phyloP scores from a whole-genome alignment of 2,888 invertebrate species.

The Atherix ibis region DNA sequence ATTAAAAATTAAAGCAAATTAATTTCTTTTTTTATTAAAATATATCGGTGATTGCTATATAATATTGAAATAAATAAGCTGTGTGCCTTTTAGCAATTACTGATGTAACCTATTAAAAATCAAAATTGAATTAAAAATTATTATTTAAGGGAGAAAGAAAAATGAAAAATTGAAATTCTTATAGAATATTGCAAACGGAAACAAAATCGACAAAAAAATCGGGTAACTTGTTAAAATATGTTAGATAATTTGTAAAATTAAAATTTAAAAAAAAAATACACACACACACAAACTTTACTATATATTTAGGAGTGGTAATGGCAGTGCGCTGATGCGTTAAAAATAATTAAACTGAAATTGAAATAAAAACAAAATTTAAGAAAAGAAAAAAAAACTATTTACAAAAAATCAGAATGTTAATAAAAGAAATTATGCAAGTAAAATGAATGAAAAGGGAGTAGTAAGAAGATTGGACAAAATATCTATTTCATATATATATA shows the following conservation, averaged over 20 bases:
- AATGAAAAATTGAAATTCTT: neutral
- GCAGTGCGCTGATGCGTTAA: too few species aligned
- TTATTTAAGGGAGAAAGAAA: too few species aligned
- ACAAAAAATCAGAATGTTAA: neutral
- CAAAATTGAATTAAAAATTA: too few species aligned
- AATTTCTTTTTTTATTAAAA: too few species aligned
- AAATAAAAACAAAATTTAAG: neutral
- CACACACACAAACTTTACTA: neutral
- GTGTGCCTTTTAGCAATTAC: slow-evolving; percentile 73
- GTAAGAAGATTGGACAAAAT: too few species aligned
- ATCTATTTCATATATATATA: neutral
- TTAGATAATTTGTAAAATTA: too few species aligned
- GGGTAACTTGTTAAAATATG: too few species aligned
- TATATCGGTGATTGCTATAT: slow-evolving; percentile 25
- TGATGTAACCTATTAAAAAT: slow-evolving; percentile 23
- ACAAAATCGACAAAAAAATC: too few species aligned
- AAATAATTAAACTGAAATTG: neutral
- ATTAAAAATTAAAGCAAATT: too few species aligned
- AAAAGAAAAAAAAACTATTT: neutral
- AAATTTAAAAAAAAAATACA: neutral
- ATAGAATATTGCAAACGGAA: too few species aligned
- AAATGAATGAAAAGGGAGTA: too few species aligned
- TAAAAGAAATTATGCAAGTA: neutral
- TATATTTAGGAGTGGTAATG: too few species aligned
- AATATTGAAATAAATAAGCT: slow-evolving; percentile 48